Evolutionary conservation across 2,797 vertebrate species (phyloP), one percentile per base, ranked within the genome.

Genomic region (Sebastiscus albofasciatus): DNA sequence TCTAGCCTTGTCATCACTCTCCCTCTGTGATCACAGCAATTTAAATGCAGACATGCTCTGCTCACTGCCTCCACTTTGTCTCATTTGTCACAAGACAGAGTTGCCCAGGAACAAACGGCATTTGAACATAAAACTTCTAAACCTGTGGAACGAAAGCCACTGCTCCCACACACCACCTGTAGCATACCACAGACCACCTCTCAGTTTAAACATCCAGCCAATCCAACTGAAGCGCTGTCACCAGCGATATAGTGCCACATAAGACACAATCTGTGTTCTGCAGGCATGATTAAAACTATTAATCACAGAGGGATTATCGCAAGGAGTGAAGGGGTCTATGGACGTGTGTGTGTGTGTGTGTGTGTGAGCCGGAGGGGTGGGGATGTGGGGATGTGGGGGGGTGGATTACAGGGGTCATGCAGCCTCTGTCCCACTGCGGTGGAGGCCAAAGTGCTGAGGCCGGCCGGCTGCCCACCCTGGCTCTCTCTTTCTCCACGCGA

Each of bases 321-420:
- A 76, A 54, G 80, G 71, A 76, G 52, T 66, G 22, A 34, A 65
- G 61, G 71, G 58, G 59, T 83, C 84, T 69, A 14, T 68, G 56
- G 42, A 68, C 64, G 31, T 72, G 67, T 72, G 42, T 18, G 31
- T 65, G 26, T 61, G 54, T 77, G 81, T 33, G 72, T 65, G 26
- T 61, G 54, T 77, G 81, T 33, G 72, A 74, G 72, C n/a, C 34
- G 31, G 62, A 54, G 75, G 84, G 81, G 55, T 61, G 55, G 85
- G 84, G 13, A 14, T 42, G 52, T 61, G 34, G 34, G 22, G 2
- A 24, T 24, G 24, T 24, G 22, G 18, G 20, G 36, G 6, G 12
- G 49, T 60, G 82, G 92, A 94, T 94, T 94, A 93, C 78, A 82
- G 79, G 87, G 94, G 93, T 96, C 94, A 94, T 55, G 46, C 55